Percentiles rank a stretch among this genome's conserved stretches.
Evolutionary conservation across 2,888 invertebrate genomes (phyloP).

Genomic region (Alentia gelatinosa): DNA sequence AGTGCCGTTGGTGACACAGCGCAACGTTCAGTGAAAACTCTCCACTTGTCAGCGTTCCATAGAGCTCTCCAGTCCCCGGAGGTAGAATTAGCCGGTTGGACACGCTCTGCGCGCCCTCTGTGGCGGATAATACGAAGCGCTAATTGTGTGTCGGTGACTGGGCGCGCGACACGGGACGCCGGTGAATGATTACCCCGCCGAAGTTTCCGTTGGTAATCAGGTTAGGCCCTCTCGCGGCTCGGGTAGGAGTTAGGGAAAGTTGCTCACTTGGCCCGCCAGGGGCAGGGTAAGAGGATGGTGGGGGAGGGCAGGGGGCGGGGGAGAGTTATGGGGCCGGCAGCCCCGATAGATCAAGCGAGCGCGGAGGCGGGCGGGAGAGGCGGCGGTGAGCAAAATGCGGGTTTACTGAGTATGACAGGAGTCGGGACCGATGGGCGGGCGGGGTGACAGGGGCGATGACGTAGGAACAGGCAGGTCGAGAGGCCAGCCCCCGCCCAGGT

Average conservation of each 20-base stretch:
- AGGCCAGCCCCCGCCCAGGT: neutral
- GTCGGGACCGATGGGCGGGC: neutral
- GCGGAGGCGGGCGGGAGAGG: neutral
- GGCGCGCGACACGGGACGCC: neutral
- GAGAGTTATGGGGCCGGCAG: neutral
- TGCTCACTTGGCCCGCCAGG: neutral
- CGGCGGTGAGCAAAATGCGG: neutral
- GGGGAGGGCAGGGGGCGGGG: neutral
- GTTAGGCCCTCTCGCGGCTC: neutral
- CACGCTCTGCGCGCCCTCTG: neutral
- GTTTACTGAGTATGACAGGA: neutral
- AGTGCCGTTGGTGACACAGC: neutral
- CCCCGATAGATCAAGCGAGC: neutral
- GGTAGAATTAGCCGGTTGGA: conserved; percentile 5
- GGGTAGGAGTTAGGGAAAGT: neutral
- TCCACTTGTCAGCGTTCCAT: neutral
- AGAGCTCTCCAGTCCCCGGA: conserved; percentile 11
- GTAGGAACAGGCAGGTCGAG: neutral
- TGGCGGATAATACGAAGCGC: neutral
- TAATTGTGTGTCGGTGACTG: conserved; percentile 18
- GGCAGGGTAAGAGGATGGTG: neutral
- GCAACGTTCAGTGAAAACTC: neutral
- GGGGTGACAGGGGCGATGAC: neutral
- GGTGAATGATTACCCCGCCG: conserved; percentile 16
- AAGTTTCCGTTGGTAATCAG: neutral